Conservation (phyloP, 2,888 invertebrate species). For the Pachydiplax longipennis region DNA sequence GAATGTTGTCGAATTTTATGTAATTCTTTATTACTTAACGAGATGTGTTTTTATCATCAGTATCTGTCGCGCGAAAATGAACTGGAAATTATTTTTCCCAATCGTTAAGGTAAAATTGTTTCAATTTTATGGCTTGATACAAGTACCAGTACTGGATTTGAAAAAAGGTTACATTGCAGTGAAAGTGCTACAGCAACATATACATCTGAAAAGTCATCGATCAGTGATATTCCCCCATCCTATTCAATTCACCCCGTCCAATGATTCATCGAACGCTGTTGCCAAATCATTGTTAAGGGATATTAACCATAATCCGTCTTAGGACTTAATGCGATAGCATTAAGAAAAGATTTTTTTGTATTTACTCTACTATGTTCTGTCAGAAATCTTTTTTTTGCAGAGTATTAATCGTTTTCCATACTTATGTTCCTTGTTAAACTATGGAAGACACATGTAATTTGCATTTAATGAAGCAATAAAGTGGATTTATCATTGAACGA, state of each 20-base stretch:
- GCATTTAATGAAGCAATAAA: neutral
- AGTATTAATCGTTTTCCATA: neutral
- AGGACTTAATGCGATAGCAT: neutral
- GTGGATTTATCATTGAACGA: neutral
- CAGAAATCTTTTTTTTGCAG: neutral
- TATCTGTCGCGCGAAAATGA: neutral
- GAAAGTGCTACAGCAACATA: neutral
- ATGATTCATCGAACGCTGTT: constrained; percentile 35
- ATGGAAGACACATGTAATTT: neutral
- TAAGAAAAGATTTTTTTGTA: neutral
- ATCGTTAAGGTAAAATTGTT: neutral
- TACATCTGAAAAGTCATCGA: neutral
- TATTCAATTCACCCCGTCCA: constrained; percentile 1
- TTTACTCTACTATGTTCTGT: neutral
- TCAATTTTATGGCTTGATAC: neutral
- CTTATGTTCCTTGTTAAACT: neutral
- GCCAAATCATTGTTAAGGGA: neutral
- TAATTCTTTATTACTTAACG: neutral
- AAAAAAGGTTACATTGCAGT: neutral
- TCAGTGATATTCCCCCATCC: constrained; percentile 17
- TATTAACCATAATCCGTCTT: neutral
- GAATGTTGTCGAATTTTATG: neutral
- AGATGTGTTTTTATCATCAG: neutral
- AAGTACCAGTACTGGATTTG: neutral
- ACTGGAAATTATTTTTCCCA: neutral